These are phyloP conservation scores for Apis dorsata DNA, from an alignment of 1,140 invertebrate genomes.

Conservation along the genomic window DNA sequence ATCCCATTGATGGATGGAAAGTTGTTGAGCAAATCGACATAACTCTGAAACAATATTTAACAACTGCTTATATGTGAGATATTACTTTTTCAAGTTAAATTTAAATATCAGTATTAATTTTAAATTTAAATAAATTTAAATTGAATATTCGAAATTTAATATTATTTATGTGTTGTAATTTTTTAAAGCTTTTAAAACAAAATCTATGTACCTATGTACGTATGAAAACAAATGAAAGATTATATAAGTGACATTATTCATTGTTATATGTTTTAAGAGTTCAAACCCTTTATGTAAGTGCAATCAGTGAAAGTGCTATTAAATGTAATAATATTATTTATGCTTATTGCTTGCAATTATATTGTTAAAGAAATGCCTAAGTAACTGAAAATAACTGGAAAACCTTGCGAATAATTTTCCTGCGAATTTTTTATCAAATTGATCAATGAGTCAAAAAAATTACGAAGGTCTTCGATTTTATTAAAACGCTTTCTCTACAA, in stretches of 20 bases:
- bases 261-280: not conserved
- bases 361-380: not conserved
- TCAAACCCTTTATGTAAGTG: not conserved
- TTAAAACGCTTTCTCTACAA: not conserved
- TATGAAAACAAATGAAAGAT: not conserved
- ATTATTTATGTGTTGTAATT: not conserved
- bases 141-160: too few species aligned
- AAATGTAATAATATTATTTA: not conserved
- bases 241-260: not conserved
- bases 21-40: conserved; percentile 83
- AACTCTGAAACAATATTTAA: conserved; percentile 82
- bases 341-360: not conserved
- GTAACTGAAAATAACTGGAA: not conserved
- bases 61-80: not conserved
- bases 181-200: not conserved
- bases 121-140: too few species aligned
- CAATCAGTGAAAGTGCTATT: conserved; percentile 11
- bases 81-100: too few species aligned
- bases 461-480: not conserved
- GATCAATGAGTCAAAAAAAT: not conserved
- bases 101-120: too few species aligned
- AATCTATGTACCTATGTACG: not conserved
- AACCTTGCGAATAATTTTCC: not conserved
- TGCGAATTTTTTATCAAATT: not conserved
- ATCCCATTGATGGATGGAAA: conserved; percentile 84